These are phyloP conservation scores for Thera obeliscata DNA, from an alignment of 2,888 invertebrate genomes.

Conservation along the genomic window DNA sequence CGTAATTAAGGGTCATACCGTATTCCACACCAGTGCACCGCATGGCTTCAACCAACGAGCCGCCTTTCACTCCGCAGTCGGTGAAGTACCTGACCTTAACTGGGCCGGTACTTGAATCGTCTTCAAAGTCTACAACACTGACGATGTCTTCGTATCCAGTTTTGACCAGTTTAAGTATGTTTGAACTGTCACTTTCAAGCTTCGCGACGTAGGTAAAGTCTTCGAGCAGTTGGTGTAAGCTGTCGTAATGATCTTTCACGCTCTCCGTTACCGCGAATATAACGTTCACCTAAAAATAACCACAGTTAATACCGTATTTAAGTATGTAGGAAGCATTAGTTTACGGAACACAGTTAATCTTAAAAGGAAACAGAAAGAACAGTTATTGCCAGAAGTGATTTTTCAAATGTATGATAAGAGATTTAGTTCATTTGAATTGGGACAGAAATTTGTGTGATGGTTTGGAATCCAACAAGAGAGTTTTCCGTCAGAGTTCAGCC, in stretches of 20 bases:
- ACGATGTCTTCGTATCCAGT: slow-evolving; percentile 91
- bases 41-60: slow-evolving; percentile 73
- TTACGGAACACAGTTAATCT: slow-evolving; percentile 40
- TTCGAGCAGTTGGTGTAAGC: slow-evolving; percentile 87
- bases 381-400: slow-evolving; percentile 4
- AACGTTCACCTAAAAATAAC: slow-evolving; percentile 87
- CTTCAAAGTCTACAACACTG: slow-evolving; percentile 85
- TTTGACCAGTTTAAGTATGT: slow-evolving; percentile 92
- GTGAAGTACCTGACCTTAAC: slow-evolving; percentile 89
- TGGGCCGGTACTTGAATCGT: slow-evolving; percentile 85
- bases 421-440: not conserved
- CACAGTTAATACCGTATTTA: slow-evolving; percentile 23
- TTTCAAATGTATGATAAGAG: not conserved
- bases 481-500: not conserved
- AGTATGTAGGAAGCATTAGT: slow-evolving; percentile 22
- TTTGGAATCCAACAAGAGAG: not conserved
- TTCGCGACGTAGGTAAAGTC: slow-evolving; percentile 91
- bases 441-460: not conserved
- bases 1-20: slow-evolving; percentile 86
- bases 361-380: slow-evolving; percentile 35
- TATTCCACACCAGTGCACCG: slow-evolving; percentile 86
- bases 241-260: slow-evolving; percentile 87
- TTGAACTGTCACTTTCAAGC: slow-evolving; percentile 92
- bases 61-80: slow-evolving; percentile 86
- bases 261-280: slow-evolving; percentile 93